Conservation (phyloP, 2,797 vertebrate species). For the Choloepus didactylus region DNA sequence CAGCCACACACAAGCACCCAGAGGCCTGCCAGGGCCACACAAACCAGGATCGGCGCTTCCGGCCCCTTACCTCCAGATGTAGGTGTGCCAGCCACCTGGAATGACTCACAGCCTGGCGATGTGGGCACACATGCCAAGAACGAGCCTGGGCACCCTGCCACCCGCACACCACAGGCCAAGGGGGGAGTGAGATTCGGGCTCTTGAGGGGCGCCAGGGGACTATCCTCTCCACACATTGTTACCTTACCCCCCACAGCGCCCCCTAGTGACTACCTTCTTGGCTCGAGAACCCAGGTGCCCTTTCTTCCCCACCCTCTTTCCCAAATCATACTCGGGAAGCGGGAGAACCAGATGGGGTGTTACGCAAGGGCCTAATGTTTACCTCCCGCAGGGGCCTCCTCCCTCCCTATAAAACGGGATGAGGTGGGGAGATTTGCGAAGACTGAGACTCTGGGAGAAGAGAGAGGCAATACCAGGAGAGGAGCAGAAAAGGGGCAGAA, state of each 20-base stretch:
- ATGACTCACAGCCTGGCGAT: slow-evolving; percentile 77
- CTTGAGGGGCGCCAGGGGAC: not conserved
- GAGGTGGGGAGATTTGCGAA: slow-evolving; percentile 16
- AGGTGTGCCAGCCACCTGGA: slow-evolving; percentile 78
- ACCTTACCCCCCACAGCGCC: not conserved
- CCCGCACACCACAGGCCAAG: not conserved
- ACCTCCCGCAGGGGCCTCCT: slow-evolving; percentile 79
- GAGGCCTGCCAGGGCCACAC: slow-evolving; percentile 67
- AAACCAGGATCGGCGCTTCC: slow-evolving; percentile 19
- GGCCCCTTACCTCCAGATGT: slow-evolving; percentile 51
- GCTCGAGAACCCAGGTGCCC: not conserved
- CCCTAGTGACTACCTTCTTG: not conserved
- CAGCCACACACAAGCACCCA: slow-evolving; percentile 41
- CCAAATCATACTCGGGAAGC: slow-evolving; percentile 57
- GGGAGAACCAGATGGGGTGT: slow-evolving; percentile 72
- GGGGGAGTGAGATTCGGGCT: not conserved
- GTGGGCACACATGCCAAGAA: slow-evolving; percentile 61
- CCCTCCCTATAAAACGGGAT: slow-evolving; percentile 81
- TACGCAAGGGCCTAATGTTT: slow-evolving; percentile 83
- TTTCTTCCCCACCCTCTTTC: not conserved
- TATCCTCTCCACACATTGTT: too few relatives aligned
- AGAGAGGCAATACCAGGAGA: not conserved
- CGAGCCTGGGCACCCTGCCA: slow-evolving; percentile 59
- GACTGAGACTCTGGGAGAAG: not conserved
- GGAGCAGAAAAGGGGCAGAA: not conserved